Base-by-base conservation (phyloP, 2,797 vertebrate genomes). In the Manis pentadactyla region DNA sequence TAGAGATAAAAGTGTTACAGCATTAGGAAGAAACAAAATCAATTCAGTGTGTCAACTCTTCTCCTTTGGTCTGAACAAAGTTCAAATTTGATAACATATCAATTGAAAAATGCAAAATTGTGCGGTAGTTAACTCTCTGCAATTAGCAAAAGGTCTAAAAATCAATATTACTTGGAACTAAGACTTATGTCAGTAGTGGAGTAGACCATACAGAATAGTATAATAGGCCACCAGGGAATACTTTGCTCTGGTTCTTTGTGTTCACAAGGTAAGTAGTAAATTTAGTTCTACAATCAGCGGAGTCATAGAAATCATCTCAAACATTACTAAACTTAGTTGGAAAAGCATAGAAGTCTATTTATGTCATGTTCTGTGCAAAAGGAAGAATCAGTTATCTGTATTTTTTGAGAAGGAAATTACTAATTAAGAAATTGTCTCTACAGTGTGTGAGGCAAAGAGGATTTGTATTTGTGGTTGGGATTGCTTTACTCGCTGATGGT, bases 41-140 rank as follows among this genome's bases (percentile, higher is more conserved):
- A 71, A 78, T 93, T 93, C 27, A 71, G 23, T 14, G 46, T 53
- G 69, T 69, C 53, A 39, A 53, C 81, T 63, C 7, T 46, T 85
- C 23, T 84, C 46, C 83, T 9, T 68, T 68, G 15, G 23, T 21
- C 49, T 68, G 27, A 82, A 79, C 27, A 42, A 94, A 89, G 51
- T 87, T 92, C 53, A 96, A 74, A 59, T 96, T 77, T 94, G 53
- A 92, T 85, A 85, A 86, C 19, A 17, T 63, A 68, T 68, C 29
- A 87, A 19, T 25, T 93, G 55, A 84, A 34, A 92, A 95, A 75
- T 63, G 3, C 18, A 81, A 93, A 87, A 53, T 53, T 95, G 37
- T 34, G 3, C 61, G 6, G 9, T 59, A 57, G 49, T 86, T 82
- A 95, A 82, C 5, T 29, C 4, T 84, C 23, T 90, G 15, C 83